phyloP scores from a whole-genome alignment of 2,888 invertebrate genomes.

The Rutpela maculata region DNA sequence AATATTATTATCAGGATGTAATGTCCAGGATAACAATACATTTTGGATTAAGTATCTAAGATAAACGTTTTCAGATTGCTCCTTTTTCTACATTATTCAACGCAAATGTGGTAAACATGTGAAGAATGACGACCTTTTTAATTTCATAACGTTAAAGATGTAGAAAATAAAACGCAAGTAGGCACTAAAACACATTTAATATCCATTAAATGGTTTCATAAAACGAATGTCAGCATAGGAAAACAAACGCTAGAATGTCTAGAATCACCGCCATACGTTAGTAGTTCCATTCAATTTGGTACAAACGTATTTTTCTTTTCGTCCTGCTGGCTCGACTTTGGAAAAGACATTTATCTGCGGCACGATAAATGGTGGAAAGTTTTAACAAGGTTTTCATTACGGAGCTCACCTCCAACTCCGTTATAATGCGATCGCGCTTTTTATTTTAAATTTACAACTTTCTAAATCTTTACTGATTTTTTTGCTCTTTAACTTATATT shows the following conservation, averaged over 20 bases:
- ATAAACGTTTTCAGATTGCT: no score
- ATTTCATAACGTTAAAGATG: slow-evolving; percentile 11
- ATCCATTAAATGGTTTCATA: slow-evolving; percentile 37
- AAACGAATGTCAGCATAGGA: slow-evolving; percentile 31
- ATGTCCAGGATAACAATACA: no score
- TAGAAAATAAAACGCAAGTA: slow-evolving; percentile 22
- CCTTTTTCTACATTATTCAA: not conserved
- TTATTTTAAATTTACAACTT: slow-evolving; percentile 63
- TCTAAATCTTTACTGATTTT: slow-evolving; percentile 49
- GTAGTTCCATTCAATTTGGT: slow-evolving; percentile 69
- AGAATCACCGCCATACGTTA: slow-evolving; percentile 59
- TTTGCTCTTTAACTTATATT: slow-evolving; percentile 19
- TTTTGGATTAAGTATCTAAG: no score
- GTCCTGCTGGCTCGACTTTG: slow-evolving; percentile 66
- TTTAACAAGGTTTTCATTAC: slow-evolving; percentile 72
- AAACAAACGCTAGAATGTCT: slow-evolving; percentile 27
- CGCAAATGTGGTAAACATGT: not conserved
- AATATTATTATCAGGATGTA: no score
- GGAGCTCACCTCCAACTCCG: slow-evolving; percentile 62
- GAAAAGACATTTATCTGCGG: slow-evolving; percentile 68
- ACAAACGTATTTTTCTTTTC: slow-evolving; percentile 66
- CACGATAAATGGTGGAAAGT: slow-evolving; percentile 70
- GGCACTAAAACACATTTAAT: slow-evolving; percentile 25
- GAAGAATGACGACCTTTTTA: not conserved
- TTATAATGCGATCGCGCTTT: slow-evolving; percentile 62